A percentile compares a stretch with the other conserved stretches of the same genome.
Conservation (phyloP, 2,888 invertebrate species). For the Mongoloraphidia duomilia region DNA sequence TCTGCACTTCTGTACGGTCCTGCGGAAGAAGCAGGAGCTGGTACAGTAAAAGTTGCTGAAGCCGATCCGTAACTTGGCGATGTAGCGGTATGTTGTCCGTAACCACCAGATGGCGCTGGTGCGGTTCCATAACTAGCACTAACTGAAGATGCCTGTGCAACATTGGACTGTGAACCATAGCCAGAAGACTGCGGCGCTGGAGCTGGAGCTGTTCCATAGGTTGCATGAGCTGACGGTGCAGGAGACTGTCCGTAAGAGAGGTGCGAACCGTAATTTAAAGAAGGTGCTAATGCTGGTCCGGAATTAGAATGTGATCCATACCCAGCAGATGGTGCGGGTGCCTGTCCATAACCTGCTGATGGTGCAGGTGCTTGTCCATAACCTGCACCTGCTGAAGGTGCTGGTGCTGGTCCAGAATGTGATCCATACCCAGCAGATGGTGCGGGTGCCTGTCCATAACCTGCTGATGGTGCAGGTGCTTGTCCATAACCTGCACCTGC, state of each 20-base stretch:
- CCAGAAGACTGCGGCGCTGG: too few relatives aligned
- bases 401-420: too few relatives aligned
- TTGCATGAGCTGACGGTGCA: background rate
- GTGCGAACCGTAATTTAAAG: background rate
- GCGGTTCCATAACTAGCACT: background rate
- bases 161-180: background rate
- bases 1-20: background rate
- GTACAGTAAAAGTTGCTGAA: background rate
- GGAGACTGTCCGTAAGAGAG: background rate
- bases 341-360: too few relatives aligned
- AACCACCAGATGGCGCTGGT: too few relatives aligned
- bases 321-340: too few relatives aligned
- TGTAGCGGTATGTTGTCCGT: background rate
- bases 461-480: background rate
- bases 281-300: background rate
- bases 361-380: background rate
- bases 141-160: background rate
- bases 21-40: background rate
- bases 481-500: too few relatives aligned
- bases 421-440: background rate
- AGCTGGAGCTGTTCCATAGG: too few relatives aligned
- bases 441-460: background rate
- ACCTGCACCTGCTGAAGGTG: too few relatives aligned
- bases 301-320: background rate
- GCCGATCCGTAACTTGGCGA: background rate